Conservation (phyloP, 2,888 invertebrate species). For the Tuberolachnus salignus region DNA sequence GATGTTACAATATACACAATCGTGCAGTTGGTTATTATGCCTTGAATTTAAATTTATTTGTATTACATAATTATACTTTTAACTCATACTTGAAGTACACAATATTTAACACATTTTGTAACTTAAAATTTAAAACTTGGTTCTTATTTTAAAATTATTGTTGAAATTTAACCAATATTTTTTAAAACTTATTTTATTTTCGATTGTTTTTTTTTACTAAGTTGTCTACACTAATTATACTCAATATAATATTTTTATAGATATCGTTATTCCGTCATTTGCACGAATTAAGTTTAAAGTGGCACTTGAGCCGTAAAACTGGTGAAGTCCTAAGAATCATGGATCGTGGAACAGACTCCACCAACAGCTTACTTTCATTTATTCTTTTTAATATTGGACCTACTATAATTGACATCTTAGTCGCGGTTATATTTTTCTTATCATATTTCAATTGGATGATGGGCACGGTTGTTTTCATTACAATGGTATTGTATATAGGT, state of each 20-base stretch:
- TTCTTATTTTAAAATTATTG: no score
- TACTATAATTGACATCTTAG: conserved; percentile 87
- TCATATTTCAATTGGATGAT: conserved; percentile 91
- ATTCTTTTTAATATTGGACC: conserved; percentile 92
- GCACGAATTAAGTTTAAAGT: conserved; percentile 86
- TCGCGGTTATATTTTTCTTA: conserved; percentile 90
- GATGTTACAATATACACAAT: no score
- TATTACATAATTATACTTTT: no score
- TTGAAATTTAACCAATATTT: no score
- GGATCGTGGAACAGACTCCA: conserved; percentile 96
- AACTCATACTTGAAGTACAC: no score
- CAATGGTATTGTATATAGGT: conserved; percentile 93
- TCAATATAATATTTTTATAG: conserved; percentile 65
- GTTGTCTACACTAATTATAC: conserved; percentile 15
- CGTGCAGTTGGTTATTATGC: no score
- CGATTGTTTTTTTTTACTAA: no score
- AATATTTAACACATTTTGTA: no score
- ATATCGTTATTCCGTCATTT: conserved; percentile 85
- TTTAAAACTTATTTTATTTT: no score
- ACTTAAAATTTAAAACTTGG: no score
- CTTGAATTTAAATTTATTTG: no score
- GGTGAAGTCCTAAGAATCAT: conserved; percentile 95
- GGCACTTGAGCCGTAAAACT: conserved; percentile 94
- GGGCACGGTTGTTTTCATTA: conserved; percentile 90
- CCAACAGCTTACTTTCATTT: conserved; percentile 90